These are phyloP conservation scores for Lithophane ornitopus DNA, from an alignment of 2,888 invertebrate species.

Conservation along the genomic window DNA sequence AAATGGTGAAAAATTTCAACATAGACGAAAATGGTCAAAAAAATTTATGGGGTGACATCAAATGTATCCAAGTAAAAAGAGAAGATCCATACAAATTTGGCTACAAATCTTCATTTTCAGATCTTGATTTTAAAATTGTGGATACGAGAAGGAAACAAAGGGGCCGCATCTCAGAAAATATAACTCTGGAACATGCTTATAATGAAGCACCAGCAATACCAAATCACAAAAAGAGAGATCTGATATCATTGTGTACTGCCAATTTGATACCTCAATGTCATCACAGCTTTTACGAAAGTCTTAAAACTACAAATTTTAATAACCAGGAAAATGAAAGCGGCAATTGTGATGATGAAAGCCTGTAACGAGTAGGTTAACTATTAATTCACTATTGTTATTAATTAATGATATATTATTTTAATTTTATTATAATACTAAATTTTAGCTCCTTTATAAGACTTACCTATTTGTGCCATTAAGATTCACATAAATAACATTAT, in stretches of 20 bases:
- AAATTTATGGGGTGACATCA: not conserved
- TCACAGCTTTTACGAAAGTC: constrained; percentile 27
- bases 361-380: not conserved
- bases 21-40: not conserved
- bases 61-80: not conserved
- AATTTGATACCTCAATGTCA: constrained; percentile 28
- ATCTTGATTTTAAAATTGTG: constrained; percentile 14
- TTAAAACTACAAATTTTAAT: constrained; percentile 19
- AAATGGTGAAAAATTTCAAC: not conserved
- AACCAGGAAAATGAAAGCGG: constrained; percentile 3
- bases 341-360: not conserved
- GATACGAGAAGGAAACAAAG: not conserved
- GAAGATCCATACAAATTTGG: not conserved
- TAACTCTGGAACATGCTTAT: constrained; percentile 6
- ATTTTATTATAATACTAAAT: too few species aligned
- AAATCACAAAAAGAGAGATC: constrained; percentile 18
- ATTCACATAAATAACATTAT: too few species aligned
- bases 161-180: not conserved
- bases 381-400: constrained; percentile 1
- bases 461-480: too few species aligned
- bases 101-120: constrained; percentile 7
- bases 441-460: too few species aligned
- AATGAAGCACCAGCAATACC: constrained; percentile 1
- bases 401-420: too few species aligned
- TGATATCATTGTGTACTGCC: constrained; percentile 10